A percentile compares a stretch with the other conserved stretches of the same genome.
Conservation (phyloP, 2,888 invertebrate species). For the Apotomis capreana region DNA sequence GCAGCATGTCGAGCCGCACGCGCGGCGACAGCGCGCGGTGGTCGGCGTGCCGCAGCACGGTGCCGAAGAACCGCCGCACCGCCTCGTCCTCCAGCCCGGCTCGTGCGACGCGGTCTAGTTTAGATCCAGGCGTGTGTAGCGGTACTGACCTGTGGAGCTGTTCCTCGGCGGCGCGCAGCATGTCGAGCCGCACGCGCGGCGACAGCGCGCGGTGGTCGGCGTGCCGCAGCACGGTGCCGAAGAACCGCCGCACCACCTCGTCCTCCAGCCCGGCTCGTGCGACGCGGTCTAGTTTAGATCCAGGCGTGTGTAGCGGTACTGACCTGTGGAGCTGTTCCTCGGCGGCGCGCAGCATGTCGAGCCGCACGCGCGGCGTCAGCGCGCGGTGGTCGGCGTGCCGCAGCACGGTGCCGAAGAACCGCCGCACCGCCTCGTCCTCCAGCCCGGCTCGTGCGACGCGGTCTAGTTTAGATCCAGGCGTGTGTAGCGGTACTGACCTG, state of each 20-base stretch:
- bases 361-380: conserved; percentile 83
- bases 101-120: too few species aligned
- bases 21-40: conserved; percentile 85
- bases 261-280: conserved; percentile 81
- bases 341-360: conserved; percentile 84
- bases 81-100: conserved; percentile 83
- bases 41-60: conserved; percentile 88
- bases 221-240: conserved; percentile 88
- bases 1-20: conserved; percentile 83
- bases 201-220: conserved; percentile 87
- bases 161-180: conserved; percentile 85
- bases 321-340: conserved; percentile 86
- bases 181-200: conserved; percentile 80
- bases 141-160: conserved; percentile 84
- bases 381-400: conserved; percentile 88
- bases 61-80: conserved; percentile 88
- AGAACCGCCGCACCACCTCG: conserved; percentile 87
- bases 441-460: too few species aligned
- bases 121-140: too few species aligned
- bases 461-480: too few species aligned
- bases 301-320: neutral
- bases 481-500: conserved; percentile 61
- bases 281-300: too few species aligned
- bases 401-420: conserved; percentile 89
- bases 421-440: conserved; percentile 85